Evolutionary conservation across 2,888 invertebrate genomes (phyloP).

Genomic region (Tinea semifulvella): DNA sequence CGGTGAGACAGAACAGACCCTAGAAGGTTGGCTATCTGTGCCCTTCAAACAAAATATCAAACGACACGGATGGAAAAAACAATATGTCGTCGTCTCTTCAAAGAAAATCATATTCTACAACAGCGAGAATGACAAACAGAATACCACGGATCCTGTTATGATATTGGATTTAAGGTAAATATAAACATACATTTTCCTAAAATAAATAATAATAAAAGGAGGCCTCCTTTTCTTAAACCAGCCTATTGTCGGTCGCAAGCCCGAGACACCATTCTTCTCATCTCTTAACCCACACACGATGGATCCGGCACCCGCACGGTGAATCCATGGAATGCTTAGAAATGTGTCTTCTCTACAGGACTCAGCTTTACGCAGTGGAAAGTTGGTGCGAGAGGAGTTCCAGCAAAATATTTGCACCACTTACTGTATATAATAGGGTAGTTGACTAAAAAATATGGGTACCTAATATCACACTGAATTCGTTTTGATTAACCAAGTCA

Average conservation of each 20-base stretch:
- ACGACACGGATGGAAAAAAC: slow-evolving; percentile 96
- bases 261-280: too few relatives aligned
- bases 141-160: slow-evolving; percentile 92
- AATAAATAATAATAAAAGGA: background rate
- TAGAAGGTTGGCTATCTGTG: slow-evolving; percentile 96
- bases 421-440: background rate
- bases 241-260: background rate
- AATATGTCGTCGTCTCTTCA: slow-evolving; percentile 96
- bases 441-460: background rate
- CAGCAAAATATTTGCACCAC: background rate
- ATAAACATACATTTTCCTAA: background rate
- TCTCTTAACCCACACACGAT: too few relatives aligned
- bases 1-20: slow-evolving; percentile 79
- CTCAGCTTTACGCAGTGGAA: too few relatives aligned
- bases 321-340: too few relatives aligned
- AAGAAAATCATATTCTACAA: slow-evolving; percentile 98
- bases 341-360: too few relatives aligned
- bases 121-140: slow-evolving; percentile 91
- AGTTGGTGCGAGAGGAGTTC: too few relatives aligned
- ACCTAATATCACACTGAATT: background rate
- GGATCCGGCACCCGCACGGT: too few relatives aligned
- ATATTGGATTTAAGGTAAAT: slow-evolving; percentile 93
- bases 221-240: too few relatives aligned
- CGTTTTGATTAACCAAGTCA: background rate
- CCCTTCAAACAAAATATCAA: slow-evolving; percentile 96